phyloP scores from a whole-genome alignment of 2,113 vertebrate species.

The Terrapene triunguis region DNA sequence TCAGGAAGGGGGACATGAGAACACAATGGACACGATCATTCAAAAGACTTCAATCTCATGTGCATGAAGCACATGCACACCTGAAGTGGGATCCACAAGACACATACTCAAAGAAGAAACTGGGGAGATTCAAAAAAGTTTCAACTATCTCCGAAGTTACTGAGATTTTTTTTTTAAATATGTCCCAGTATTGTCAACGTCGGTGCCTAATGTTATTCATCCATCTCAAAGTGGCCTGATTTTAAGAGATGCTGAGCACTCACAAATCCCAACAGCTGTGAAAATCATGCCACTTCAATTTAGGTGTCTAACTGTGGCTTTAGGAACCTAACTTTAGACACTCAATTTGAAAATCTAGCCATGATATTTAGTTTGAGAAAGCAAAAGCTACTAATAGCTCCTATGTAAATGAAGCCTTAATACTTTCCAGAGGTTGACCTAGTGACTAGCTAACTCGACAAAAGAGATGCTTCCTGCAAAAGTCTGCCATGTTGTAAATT shows the following conservation, averaged over 20 bases:
- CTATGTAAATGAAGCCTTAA: not conserved
- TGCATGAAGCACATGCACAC: no score
- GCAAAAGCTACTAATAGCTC: not conserved
- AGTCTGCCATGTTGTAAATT: not conserved
- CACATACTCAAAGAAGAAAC: no score
- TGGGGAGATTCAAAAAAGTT: no score
- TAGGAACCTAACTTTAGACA: not conserved
- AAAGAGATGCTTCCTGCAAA: conserved; percentile 30
- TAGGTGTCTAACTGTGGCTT: not conserved
- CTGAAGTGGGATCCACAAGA: no score
- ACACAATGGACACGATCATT: rapidly evolving
- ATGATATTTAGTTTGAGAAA: not conserved
- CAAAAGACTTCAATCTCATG: not conserved
- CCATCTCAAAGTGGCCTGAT: not conserved
- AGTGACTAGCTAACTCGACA: conserved; percentile 40
- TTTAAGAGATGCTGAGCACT: not conserved
- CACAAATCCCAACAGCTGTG: not conserved
- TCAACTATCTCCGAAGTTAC: no score
- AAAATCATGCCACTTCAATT: not conserved
- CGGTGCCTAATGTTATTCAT: not conserved
- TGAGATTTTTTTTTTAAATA: no score
- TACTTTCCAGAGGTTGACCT: not conserved
- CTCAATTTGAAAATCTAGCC: not conserved
- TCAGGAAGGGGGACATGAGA: not conserved
- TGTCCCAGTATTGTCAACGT: not conserved